Evolutionary conservation across 2,888 invertebrate species (phyloP).

Genomic region (Imbricaverruca yamaguchii): DNA sequence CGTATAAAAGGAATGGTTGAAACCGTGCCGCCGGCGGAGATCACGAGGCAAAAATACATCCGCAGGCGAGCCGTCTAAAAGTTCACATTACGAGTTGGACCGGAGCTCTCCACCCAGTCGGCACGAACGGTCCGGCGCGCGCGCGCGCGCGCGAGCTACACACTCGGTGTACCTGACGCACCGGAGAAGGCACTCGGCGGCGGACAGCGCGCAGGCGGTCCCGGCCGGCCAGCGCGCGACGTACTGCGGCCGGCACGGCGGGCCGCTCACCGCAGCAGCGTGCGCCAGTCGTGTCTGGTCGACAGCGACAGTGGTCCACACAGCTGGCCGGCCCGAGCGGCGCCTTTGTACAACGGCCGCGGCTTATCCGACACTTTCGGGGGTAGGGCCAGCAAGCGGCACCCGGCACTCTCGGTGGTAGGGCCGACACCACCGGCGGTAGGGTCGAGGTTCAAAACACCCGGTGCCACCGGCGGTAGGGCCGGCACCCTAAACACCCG

Average conservation of each 20-base stretch:
- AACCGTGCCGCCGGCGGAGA: not conserved
- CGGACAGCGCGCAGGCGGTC: not conserved
- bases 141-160: not conserved
- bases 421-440: too few relatives aligned
- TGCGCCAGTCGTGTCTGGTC: too few relatives aligned
- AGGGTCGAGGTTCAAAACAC: too few relatives aligned
- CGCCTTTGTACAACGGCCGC: too few relatives aligned
- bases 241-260: not conserved
- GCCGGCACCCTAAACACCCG: too few relatives aligned
- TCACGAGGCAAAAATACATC: not conserved
- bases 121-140: not conserved
- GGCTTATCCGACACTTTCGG: too few relatives aligned
- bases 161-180: not conserved
- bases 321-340: too few relatives aligned
- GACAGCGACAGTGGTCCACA: too few relatives aligned
- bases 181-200: not conserved
- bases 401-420: too few relatives aligned
- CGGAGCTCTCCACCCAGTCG: not conserved
- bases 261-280: too few relatives aligned
- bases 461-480: too few relatives aligned
- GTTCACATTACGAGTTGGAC: not conserved
- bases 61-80: not conserved
- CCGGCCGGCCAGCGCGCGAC: not conserved
- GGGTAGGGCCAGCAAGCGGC: too few relatives aligned
- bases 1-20: constrained; percentile 11